These are phyloP conservation scores for Standfussiana lucernea DNA, from an alignment of 2,888 invertebrate genomes.

Conservation along the genomic window DNA sequence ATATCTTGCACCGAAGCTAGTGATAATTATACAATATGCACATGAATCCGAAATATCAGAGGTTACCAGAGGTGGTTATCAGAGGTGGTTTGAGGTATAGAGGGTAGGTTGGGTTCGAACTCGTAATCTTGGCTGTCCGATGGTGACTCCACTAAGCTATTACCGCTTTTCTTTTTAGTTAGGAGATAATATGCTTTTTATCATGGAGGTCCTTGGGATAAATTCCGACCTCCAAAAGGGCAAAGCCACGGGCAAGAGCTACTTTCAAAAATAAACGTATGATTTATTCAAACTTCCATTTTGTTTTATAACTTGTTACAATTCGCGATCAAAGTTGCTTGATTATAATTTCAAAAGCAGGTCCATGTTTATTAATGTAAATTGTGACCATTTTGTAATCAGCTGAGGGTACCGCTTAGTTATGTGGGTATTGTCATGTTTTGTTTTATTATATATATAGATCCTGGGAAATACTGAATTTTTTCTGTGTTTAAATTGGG, in stretches of 20 bases:
- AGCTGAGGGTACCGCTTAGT: conserved; percentile 35
- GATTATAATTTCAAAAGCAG: conserved; percentile 66
- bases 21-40: too few relatives aligned
- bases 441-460: background rate
- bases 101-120: too few relatives aligned
- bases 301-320: conserved; percentile 59
- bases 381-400: conserved; percentile 59
- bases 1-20: too few relatives aligned
- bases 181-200: background rate
- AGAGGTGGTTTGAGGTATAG: too few relatives aligned
- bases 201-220: background rate
- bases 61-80: too few relatives aligned
- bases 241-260: background rate
- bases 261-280: conserved; percentile 67
- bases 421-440: conserved; percentile 16
- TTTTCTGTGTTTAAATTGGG: too few relatives aligned
- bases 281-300: conserved; percentile 70
- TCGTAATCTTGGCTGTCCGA: too few relatives aligned
- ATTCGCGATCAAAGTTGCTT: conserved; percentile 58
- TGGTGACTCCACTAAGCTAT: too few relatives aligned
- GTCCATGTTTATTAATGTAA: conserved; percentile 58
- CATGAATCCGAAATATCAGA: too few relatives aligned
- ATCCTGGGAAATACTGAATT: background rate
- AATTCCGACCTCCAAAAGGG: too few relatives aligned
- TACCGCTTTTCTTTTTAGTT: too few relatives aligned